Evolutionary conservation across 2,113 vertebrate species (phyloP), one percentile per base, ranked within the genome.

Genomic region (Macroglossus sobrinus): DNA sequence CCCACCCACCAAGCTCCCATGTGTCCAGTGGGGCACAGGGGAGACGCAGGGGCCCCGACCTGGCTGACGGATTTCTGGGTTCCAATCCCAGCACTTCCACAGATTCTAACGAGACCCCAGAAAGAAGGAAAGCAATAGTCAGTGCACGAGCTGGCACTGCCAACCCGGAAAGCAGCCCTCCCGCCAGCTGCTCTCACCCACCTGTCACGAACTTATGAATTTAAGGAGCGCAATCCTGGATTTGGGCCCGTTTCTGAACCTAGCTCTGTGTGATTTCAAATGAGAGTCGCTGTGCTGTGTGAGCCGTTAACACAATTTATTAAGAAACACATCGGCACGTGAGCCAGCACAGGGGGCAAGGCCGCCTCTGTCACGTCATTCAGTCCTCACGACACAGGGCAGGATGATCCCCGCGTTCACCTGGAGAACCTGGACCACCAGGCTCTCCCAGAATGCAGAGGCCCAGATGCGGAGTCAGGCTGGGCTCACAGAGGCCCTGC

Each of bases 281-380:
- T 15, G 40, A 22, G 0, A 55, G 74, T n/a, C 24, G 35, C 63
- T 24, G 11, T 40, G 12, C 47, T 0, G 2, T 16, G 12, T 2
- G 7, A 28, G 61, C 43, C 16, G 4, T 5, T 12, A 14, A 14
- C 14, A 28, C 22, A 0, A 1, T 18, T 13, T 40, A 10, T 55
- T 30, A 12, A 2, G 55, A 16, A 33, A 64, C 2, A 13, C 28
- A 7, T 1, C 4, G 13, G 63, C 40, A 3, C 0, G 13, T 12
- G 2, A 2, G 33, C 1, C 0, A 26, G 71, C 0, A 0, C 14
- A 13, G 45, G 43, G 66, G 4, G 18, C 2, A 1, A 18, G 0
- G 24, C n/a, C 10, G 1, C 53, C 18, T 8, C 10, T 1, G 3
- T 45, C 43, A 2, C 2, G 28, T 16, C 55, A 64, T 21, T 47